A percentile compares a stretch with the other conserved stretches of the same genome.
These are phyloP conservation scores for Euplexia lucipara DNA, from an alignment of 2,888 invertebrate genomes.

Conservation along the genomic window DNA sequence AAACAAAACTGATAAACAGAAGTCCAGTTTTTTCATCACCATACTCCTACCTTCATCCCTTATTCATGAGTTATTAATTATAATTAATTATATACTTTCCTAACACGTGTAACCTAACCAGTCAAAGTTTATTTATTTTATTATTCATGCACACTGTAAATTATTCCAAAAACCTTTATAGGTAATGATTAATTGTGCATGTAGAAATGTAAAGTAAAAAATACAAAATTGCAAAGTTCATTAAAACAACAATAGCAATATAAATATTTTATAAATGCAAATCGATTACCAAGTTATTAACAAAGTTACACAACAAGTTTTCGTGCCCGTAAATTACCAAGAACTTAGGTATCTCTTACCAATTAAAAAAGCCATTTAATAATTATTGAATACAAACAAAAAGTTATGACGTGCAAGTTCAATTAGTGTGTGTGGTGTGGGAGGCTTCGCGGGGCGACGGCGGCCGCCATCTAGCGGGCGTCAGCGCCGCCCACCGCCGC, in stretches of 20 bases:
- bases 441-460: slow-evolving; percentile 87
- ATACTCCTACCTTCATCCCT: neutral
- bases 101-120: slow-evolving; percentile 44
- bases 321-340: slow-evolving; percentile 58
- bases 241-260: slow-evolving; percentile 48
- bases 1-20: neutral
- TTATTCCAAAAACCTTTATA: slow-evolving; percentile 26
- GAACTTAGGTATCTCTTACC: slow-evolving; percentile 65
- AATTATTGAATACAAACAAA: slow-evolving; percentile 81
- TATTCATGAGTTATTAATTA: slow-evolving; percentile 31
- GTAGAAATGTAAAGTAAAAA: slow-evolving; percentile 16
- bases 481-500: slow-evolving; percentile 84
- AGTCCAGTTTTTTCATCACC: neutral
- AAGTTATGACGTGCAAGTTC: slow-evolving; percentile 87
- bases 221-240: slow-evolving; percentile 39
- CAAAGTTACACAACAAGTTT: slow-evolving; percentile 55
- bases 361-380: slow-evolving; percentile 68
- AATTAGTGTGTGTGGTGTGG: slow-evolving; percentile 88
- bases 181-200: slow-evolving; percentile 12
- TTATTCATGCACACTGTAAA: slow-evolving; percentile 30
- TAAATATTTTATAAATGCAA: slow-evolving; percentile 58
- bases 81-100: slow-evolving; percentile 19
- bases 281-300: slow-evolving; percentile 50
- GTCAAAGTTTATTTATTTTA: slow-evolving; percentile 51
- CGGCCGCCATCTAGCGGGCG: slow-evolving; percentile 89